These are phyloP conservation scores for Ptilorrhoa leucosticta DNA, from an alignment of 2,113 vertebrate species.

Conservation along the genomic window DNA sequence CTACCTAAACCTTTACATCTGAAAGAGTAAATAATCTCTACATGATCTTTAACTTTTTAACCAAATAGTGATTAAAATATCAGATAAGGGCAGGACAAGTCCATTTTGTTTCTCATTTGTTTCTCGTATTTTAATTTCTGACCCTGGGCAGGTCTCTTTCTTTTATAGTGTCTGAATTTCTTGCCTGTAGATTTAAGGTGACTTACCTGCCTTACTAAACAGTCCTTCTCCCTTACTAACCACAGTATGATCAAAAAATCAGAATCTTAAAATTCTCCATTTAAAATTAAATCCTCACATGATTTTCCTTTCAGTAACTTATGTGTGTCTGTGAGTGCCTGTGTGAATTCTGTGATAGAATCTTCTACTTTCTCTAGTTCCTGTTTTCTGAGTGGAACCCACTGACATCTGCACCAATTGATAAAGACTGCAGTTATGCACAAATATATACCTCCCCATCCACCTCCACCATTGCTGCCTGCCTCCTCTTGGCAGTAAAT, in stretches of 20 bases:
- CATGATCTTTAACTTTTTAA: neutral
- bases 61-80: neutral
- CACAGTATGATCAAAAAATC: neutral
- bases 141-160: rapidly evolving
- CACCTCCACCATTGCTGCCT: neutral
- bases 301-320: neutral
- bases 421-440: neutral
- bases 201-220: neutral
- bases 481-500: neutral
- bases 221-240: neutral
- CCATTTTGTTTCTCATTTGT: neutral
- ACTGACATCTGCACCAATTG: neutral
- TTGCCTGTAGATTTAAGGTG: neutral
- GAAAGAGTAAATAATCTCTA: neutral
- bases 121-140: neutral
- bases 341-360: neutral
- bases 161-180: neutral
- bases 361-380: neutral
- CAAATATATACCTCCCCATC: neutral
- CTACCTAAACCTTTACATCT: neutral
- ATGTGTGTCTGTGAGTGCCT: neutral
- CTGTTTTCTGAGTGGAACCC: neutral
- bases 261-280: neutral
- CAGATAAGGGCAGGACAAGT: neutral
- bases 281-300: neutral